A percentile compares a stretch with the other conserved stretches of the same genome.
These are phyloP conservation scores for Catostomus latipinnis DNA, from an alignment of 2,797 vertebrate species.

Conservation along the genomic window DNA sequence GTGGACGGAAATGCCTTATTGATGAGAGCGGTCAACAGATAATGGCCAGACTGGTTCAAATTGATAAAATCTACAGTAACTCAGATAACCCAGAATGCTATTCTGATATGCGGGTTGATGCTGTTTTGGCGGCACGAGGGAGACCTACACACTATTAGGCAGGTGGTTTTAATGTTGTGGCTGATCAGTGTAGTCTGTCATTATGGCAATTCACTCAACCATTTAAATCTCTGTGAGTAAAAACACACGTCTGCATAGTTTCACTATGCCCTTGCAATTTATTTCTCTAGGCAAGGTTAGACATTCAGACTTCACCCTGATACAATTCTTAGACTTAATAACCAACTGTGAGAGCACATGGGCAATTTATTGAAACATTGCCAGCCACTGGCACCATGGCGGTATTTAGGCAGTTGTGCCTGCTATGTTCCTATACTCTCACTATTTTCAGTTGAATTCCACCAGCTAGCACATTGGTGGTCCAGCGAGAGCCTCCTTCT, in stretches of 20 bases:
- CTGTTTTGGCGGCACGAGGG: too few species aligned
- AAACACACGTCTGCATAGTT: neutral
- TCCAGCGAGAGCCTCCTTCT: slow-evolving; percentile 79
- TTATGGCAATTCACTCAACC: neutral
- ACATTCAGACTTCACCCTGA: neutral
- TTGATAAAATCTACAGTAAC: too few species aligned
- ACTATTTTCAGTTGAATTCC: slow-evolving; percentile 36
- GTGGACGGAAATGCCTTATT: too few species aligned
- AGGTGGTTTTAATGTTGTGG: too few species aligned
- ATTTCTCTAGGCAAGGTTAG: neutral
- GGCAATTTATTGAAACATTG: neutral
- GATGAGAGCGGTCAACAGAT: too few species aligned
- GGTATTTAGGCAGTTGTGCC: neutral
- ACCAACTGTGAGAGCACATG: neutral
- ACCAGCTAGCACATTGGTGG: slow-evolving; percentile 71
- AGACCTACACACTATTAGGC: too few species aligned
- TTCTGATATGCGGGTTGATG: too few species aligned
- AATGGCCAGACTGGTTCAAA: too few species aligned
- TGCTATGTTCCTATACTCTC: neutral
- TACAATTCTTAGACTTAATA: slow-evolving; percentile 2
- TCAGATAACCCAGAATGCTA: too few species aligned
- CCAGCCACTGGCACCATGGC: neutral
- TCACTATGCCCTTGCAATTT: neutral
- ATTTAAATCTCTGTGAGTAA: neutral
- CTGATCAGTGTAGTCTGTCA: neutral